phyloP scores from a whole-genome alignment of 53 echinoderm and acorn worm genomes.

The Mesocentrotus franciscanus region DNA sequence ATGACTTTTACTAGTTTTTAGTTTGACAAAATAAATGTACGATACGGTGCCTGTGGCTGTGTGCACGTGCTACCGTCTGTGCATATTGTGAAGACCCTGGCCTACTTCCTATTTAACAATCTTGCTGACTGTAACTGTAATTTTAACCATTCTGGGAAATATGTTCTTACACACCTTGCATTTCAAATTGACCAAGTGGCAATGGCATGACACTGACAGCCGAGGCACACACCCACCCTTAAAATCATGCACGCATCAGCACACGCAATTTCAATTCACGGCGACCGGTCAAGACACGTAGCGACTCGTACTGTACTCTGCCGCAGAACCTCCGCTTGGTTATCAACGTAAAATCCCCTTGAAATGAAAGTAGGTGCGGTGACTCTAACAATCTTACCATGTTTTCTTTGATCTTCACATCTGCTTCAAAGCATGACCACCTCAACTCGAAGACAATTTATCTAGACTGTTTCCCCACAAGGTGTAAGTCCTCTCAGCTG shows the following conservation, averaged over 20 bases:
- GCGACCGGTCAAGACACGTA: constrained; percentile 24
- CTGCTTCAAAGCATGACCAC: constrained; percentile 24
- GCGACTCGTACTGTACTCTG: background rate
- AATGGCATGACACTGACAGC: no score
- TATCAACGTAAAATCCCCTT: constrained; percentile 22
- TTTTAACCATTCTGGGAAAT: no score
- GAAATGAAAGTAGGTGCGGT: constrained; percentile 54
- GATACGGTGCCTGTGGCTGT: no score
- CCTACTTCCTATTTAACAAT: no score
- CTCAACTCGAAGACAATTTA: background rate
- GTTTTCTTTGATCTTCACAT: constrained; percentile 32
- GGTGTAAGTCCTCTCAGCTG: background rate
- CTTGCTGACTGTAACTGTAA: no score
- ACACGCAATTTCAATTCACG: constrained; percentile 34
- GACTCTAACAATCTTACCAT: constrained; percentile 13
- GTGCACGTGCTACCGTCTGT: no score
- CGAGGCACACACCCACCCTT: constrained; percentile 46
- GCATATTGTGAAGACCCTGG: no score
- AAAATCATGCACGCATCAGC: constrained; percentile 16
- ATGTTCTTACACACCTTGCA: no score
- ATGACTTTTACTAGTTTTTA: no score
- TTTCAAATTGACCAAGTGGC: no score
- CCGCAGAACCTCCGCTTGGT: constrained; percentile 15
- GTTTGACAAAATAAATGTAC: no score
- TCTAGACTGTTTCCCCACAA: background rate